Evolutionary conservation across 2,888 invertebrate species (phyloP).

Genomic region (Venusia cambrica): DNA sequence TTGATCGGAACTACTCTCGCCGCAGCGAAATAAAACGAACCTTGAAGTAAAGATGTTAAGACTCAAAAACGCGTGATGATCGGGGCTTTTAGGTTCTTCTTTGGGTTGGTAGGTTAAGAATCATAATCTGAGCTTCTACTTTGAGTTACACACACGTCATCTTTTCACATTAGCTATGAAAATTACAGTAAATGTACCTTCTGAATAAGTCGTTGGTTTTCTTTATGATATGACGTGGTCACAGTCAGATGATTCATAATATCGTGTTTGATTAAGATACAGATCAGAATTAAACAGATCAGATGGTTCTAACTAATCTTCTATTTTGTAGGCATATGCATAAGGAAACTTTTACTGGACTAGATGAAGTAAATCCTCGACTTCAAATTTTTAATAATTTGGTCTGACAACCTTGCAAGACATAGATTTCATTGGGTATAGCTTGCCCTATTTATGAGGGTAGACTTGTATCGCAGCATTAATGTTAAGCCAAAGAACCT

Average conservation of each 20-base stretch:
- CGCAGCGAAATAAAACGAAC: slow-evolving; percentile 28
- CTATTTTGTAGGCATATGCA: no score
- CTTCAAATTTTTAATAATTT: no score
- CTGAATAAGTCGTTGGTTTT: slow-evolving; percentile 25
- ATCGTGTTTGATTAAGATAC: no score
- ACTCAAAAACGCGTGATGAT: slow-evolving; percentile 26
- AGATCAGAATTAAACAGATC: no score
- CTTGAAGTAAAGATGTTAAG: slow-evolving; percentile 26
- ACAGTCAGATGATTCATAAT: slow-evolving; percentile 4
- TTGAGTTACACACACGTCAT: slow-evolving; percentile 64
- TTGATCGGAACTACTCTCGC: slow-evolving; percentile 21
- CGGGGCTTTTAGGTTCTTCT: slow-evolving; percentile 31
- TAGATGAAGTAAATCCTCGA: no score
- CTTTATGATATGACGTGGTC: slow-evolving; percentile 9
- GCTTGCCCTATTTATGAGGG: no score
- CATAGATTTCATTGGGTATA: no score
- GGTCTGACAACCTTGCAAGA: no score
- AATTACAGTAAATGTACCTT: slow-evolving; percentile 57
- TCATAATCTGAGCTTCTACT: slow-evolving; percentile 67
- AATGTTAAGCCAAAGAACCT: no score
- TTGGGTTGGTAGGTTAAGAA: slow-evolving; percentile 39
- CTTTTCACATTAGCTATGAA: slow-evolving; percentile 69
- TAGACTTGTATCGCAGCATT: no score
- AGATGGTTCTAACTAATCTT: no score
- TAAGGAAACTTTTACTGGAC: no score